Conservation (phyloP, 2,888 invertebrate genomes). For the Cataglyphis rosenhaueri region DNA sequence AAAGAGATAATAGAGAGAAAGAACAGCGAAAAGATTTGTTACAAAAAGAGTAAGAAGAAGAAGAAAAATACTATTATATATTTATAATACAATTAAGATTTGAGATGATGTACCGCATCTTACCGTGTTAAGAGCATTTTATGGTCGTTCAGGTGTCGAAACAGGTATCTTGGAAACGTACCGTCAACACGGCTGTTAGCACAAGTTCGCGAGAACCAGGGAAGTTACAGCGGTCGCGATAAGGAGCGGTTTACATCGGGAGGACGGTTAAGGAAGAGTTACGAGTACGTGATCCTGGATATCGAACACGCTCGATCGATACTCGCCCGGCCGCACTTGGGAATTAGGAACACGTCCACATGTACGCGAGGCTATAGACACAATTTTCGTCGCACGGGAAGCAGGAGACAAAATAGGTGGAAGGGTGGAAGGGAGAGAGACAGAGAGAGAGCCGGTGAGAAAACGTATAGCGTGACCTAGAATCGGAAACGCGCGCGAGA, state of each 20-base stretch:
- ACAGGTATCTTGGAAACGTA: constrained; percentile 55
- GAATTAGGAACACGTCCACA: constrained; percentile 71
- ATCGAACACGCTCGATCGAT: constrained; percentile 74
- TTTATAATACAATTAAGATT: neutral
- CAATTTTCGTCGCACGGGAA: constrained; percentile 42
- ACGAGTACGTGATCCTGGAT: constrained; percentile 71
- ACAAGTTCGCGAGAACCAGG: constrained; percentile 58
- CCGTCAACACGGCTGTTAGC: constrained; percentile 67
- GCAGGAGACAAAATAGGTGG: constrained; percentile 35
- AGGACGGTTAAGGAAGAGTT: constrained; percentile 71
- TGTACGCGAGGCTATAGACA: constrained; percentile 47
- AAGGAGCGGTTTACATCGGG: constrained; percentile 70
- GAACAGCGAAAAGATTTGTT: neutral
- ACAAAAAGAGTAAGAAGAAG: too few relatives aligned
- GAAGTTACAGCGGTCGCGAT: constrained; percentile 65
- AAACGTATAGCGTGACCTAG: constrained; percentile 46
- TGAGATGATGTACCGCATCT: neutral
- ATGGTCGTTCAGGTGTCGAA: constrained; percentile 51
- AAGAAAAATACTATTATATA: neutral
- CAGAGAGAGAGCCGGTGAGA: constrained; percentile 6
- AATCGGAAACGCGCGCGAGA: constrained; percentile 32
- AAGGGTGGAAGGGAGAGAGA: constrained; percentile 4
- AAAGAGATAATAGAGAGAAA: neutral
- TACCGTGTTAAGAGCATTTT: neutral
- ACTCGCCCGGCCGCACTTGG: constrained; percentile 65